These are phyloP conservation scores for Tachina grossa DNA, from an alignment of 2,888 invertebrate species.

Conservation along the genomic window DNA sequence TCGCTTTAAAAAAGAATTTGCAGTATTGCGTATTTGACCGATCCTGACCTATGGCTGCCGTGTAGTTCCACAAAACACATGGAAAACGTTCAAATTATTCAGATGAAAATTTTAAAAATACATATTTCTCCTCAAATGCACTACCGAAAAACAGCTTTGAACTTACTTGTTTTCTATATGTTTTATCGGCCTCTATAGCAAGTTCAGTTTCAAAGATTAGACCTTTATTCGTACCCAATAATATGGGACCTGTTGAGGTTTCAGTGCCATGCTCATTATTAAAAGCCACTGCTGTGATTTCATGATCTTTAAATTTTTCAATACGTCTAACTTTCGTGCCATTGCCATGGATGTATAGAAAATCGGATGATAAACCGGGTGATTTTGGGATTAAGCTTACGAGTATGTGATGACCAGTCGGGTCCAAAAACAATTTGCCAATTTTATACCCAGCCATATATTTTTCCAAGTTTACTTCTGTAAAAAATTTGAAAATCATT, in stretches of 20 bases:
- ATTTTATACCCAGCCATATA: slow-evolving; percentile 80
- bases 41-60: no score
- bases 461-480: slow-evolving; percentile 81
- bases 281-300: slow-evolving; percentile 96
- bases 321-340: slow-evolving; percentile 88
- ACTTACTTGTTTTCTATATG: slow-evolving; percentile 92
- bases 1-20: no score
- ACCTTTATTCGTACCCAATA: slow-evolving; percentile 95
- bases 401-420: slow-evolving; percentile 92
- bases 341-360: slow-evolving; percentile 91
- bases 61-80: no score
- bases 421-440: slow-evolving; percentile 86
- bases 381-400: slow-evolving; percentile 86
- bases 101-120: no score
- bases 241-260: slow-evolving; percentile 90
- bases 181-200: slow-evolving; percentile 90
- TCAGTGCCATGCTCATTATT: slow-evolving; percentile 89
- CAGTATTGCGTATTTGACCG: no score
- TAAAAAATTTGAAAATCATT: neutral
- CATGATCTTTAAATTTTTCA: slow-evolving; percentile 85
- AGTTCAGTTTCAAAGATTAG: slow-evolving; percentile 95
- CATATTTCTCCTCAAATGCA: no score
- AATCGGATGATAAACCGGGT: slow-evolving; percentile 85
- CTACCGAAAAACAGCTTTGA: neutral
- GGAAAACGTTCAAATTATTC: no score